phyloP scores from a whole-genome alignment of 2,113 vertebrate species.

The Nothocercus nigrocapillus region DNA sequence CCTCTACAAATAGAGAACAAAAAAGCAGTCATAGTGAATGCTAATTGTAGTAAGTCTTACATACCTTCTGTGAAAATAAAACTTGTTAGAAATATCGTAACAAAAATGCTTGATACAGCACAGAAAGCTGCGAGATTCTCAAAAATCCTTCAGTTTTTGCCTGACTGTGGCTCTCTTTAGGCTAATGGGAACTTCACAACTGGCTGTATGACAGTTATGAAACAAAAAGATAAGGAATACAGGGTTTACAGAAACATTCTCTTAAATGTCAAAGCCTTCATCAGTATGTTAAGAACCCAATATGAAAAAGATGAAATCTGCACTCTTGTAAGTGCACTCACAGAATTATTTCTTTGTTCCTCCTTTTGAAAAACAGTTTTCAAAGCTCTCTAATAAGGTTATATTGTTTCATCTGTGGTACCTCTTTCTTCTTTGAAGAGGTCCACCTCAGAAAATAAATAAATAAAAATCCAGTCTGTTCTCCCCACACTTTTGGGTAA shows the following conservation, averaged over 20 bases:
- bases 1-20: not conserved
- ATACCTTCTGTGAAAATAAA: not conserved
- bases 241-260: too few species aligned
- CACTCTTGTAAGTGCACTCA: not conserved
- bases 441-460: not conserved
- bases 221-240: too few species aligned
- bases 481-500: not conserved
- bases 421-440: not conserved
- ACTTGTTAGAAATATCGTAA: not conserved
- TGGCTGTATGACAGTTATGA: not conserved
- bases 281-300: not conserved
- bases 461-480: not conserved
- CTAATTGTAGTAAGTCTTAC: not conserved
- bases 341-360: constrained; percentile 11
- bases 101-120: not conserved
- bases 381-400: not conserved
- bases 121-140: not conserved
- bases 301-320: not conserved
- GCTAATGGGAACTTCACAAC: not conserved
- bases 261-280: not conserved
- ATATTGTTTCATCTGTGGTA: not conserved
- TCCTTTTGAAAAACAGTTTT: not conserved
- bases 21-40: not conserved
- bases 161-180: not conserved
- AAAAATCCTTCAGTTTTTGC: not conserved